Evolutionary conservation across 2,888 invertebrate species (phyloP), one percentile per base, ranked within the genome.

Genomic region (Drosophila neotestacea): DNA sequence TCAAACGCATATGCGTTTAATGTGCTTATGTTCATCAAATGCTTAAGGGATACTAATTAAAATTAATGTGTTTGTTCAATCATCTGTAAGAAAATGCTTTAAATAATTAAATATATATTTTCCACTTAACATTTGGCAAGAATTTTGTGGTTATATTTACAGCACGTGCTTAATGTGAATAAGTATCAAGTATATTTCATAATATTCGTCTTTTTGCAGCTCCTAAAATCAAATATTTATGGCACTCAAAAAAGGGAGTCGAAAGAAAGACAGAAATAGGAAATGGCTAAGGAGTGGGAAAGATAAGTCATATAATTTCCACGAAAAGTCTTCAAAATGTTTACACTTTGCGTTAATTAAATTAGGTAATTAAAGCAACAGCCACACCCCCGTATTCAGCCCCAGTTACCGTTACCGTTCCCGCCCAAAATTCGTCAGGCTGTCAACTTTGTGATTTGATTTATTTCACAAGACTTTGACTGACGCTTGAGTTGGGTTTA

Each of bases 331-430:
- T 54, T 61, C 36, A 62, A 64, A 65, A 59, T 81, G 72, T 81
- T 84, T 73, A 65, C 76, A 79, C 76, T 71, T 73, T 61, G 70
- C 68, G 65, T 81, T 85, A 79, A 79, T 81, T 85, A 76, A 81
- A 76, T 81, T 67, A 81, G 70, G 56, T 73, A 79, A 85, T 85
- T 81, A 74, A 61, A 36, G 39, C 56, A 50, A 9, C 42, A 30
- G n/a, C 13, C 6, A 3, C 41, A 4, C 13, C 10, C 4, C 4
- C 44, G 9, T 27, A 3, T 30, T n/a, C 9, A 7, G 30, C 4
- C 13, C 42, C 22, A 3, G 22, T 22, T 22, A 22, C 22, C 22
- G 22, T 22, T 22, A 22, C 22, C 22, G 22, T 22, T 22, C 3
- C 22, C 30, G 30, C 30, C 30, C 7, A 30, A 2, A 2, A 32